Percentiles rank a stretch among this genome's conserved stretches.
Evolutionary conservation across 2,113 vertebrate genomes (phyloP).

Genomic region (Benitochromis conjunctus): DNA sequence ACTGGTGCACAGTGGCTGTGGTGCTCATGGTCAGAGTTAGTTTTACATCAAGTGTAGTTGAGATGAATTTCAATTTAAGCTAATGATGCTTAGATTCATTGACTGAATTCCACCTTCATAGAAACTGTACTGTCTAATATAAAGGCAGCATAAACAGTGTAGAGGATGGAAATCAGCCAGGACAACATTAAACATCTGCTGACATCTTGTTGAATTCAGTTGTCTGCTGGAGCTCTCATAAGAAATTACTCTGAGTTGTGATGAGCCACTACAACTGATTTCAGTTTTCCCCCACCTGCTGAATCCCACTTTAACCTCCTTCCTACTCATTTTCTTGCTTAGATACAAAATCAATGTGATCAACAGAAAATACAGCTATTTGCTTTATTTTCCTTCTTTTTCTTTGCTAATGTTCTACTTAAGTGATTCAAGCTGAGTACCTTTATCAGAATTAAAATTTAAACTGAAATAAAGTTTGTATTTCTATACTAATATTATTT

Average conservation of each 20-base stretch:
- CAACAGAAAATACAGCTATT: background rate
- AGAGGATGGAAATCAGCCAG: background rate
- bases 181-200: background rate
- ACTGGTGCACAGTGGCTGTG: background rate
- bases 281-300: background rate
- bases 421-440: too few relatives aligned
- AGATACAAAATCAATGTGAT: background rate
- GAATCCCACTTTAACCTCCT: background rate
- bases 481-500: too few relatives aligned
- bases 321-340: background rate
- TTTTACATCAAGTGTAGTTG: background rate
- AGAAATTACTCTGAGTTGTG: background rate
- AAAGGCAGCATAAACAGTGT: background rate
- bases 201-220: background rate
- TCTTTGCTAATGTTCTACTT: too few relatives aligned
- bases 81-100: background rate
- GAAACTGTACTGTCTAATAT: background rate
- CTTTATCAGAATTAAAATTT: too few relatives aligned
- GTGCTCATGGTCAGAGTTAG: background rate
- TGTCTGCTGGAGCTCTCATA: background rate
- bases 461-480: too few relatives aligned
- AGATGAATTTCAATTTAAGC: background rate
- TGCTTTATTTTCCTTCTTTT: too few relatives aligned
- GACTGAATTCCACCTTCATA: background rate
- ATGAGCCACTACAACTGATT: background rate